These are phyloP conservation scores for Heteromurus nitidus DNA, from an alignment of 2,888 invertebrate species.

Conservation along the genomic window DNA sequence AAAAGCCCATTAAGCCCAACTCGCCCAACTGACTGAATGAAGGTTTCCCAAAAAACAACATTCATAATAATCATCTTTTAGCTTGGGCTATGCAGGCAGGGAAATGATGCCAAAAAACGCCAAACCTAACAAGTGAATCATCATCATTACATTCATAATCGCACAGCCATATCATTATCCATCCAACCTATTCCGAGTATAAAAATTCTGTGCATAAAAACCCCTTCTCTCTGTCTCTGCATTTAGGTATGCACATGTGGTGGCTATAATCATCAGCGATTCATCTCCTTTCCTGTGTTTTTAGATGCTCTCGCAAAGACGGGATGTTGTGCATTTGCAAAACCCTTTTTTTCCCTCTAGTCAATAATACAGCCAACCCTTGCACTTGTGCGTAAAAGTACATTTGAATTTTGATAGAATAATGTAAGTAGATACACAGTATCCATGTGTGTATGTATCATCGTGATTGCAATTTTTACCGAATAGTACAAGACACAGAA, in stretches of 20 bases:
- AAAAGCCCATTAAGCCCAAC: conserved; percentile 62
- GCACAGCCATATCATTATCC: conserved; percentile 51
- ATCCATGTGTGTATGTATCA: neutral
- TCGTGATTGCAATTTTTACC: neutral
- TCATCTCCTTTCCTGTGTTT: conserved; percentile 28
- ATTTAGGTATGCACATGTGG: too few species aligned
- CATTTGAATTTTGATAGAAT: too few species aligned
- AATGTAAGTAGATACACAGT: too few species aligned
- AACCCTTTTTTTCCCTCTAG: neutral
- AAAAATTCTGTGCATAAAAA: neutral
- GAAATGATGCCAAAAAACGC: conserved; percentile 54
- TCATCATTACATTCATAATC: conserved; percentile 64
- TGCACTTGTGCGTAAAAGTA: neutral
- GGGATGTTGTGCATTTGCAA: conserved; percentile 32
- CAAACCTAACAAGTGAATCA: conserved; percentile 60
- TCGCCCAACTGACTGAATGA: conserved; percentile 60
- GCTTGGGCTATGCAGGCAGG: conserved; percentile 25
- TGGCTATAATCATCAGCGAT: conserved; percentile 13
- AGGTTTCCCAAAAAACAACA: conserved; percentile 59
- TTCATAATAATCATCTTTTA: conserved; percentile 43
- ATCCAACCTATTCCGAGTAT: conserved; percentile 27
- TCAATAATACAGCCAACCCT: neutral
- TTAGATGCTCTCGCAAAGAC: conserved; percentile 10
- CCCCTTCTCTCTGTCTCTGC: too few species aligned
- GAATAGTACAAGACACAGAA: conserved; percentile 19